Evolutionary conservation across 2,888 invertebrate species (phyloP).

Genomic region (Xanthostigma xanthostigma): DNA sequence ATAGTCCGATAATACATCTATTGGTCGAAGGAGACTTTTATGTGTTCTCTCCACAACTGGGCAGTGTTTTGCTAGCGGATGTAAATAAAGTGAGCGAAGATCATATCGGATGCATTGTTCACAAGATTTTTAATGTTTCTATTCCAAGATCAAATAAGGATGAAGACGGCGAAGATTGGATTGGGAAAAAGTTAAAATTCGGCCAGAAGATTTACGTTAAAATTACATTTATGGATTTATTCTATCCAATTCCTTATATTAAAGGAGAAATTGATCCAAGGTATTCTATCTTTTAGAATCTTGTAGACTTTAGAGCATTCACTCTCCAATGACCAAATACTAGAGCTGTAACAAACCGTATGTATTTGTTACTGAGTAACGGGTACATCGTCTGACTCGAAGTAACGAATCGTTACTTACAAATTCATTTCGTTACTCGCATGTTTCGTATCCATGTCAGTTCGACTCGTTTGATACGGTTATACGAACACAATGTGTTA

Average conservation of each 20-base stretch:
- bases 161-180: slow-evolving; percentile 34
- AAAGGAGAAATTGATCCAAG: slow-evolving; percentile 40
- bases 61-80: slow-evolving; percentile 41
- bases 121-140: slow-evolving; percentile 55
- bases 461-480: no score
- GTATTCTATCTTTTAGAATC: slow-evolving; percentile 14
- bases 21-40: slow-evolving; percentile 55
- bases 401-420: no score
- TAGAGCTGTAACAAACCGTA: no score
- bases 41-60: slow-evolving; percentile 47
- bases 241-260: slow-evolving; percentile 45
- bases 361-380: no score
- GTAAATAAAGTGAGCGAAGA: slow-evolving; percentile 51
- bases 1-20: slow-evolving; percentile 46
- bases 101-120: slow-evolving; percentile 52
- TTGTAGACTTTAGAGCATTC: no score
- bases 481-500: no score
- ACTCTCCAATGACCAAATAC: no score
- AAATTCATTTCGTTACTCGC: no score
- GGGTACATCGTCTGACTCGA: no score
- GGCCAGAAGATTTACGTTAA: slow-evolving; percentile 45
- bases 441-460: no score
- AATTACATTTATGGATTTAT: slow-evolving; percentile 40
- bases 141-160: slow-evolving; percentile 37
- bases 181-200: slow-evolving; percentile 36